phyloP scores from a whole-genome alignment of 2,888 invertebrate genomes.

The Lepidocyrtinus sp. region DNA sequence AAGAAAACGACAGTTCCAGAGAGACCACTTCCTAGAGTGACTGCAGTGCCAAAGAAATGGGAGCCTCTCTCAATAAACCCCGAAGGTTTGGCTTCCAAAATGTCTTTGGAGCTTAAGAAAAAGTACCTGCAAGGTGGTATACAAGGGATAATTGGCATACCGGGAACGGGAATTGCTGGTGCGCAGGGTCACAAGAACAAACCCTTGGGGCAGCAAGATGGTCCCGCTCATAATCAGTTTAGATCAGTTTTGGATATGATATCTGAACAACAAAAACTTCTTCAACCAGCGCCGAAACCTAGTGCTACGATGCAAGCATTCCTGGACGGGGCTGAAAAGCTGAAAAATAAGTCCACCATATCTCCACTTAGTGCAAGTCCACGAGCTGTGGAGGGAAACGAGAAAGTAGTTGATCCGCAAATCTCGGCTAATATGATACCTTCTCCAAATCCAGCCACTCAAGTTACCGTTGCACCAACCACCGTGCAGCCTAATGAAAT shows the following conservation, averaged over 20 bases:
- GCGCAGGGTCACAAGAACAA: conserved; percentile 78
- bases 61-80: conserved; percentile 53
- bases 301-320: conserved; percentile 82
- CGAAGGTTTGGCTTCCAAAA: conserved; percentile 85
- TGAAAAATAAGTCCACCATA: conserved; percentile 58
- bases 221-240: conserved; percentile 87
- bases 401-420: conserved; percentile 11
- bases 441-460: conserved; percentile 6
- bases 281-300: conserved; percentile 83
- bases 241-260: conserved; percentile 89
- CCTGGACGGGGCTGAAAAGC: conserved; percentile 73
- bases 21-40: conserved; percentile 64
- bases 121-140: conserved; percentile 85
- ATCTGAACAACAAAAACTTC: conserved; percentile 88
- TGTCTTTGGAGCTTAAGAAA: conserved; percentile 88
- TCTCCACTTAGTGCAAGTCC: conserved; percentile 31
- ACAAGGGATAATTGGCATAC: conserved; percentile 75
- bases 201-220: conserved; percentile 77
- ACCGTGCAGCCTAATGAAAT: neutral
- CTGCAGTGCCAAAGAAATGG: conserved; percentile 67
- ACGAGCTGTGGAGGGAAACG: neutral
- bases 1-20: conserved; percentile 60
- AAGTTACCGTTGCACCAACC: neutral
- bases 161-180: conserved; percentile 72
- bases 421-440: conserved; percentile 22